Evolutionary conservation across 2,797 vertebrate genomes (phyloP).

Genomic region (Sebastes nivosus): DNA sequence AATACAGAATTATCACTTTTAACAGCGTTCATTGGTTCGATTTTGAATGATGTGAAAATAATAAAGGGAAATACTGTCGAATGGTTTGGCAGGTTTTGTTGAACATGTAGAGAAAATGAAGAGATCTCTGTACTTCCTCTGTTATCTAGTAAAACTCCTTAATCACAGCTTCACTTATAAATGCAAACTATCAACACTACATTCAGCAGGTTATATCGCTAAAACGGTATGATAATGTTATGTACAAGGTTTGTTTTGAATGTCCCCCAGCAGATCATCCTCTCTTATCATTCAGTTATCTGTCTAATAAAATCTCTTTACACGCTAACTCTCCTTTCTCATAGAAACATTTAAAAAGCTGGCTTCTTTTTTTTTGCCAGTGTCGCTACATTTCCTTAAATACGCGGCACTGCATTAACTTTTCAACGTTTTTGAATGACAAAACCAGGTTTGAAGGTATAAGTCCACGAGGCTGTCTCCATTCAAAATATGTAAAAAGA

Average conservation of each 20-base stretch:
- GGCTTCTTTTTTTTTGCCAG: not conserved
- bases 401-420: not conserved
- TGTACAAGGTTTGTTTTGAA: conserved; percentile 38
- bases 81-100: conserved; percentile 38
- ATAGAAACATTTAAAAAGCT: conserved; percentile 8
- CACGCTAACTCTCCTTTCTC: not conserved
- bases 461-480: not conserved
- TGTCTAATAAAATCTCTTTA: conserved; percentile 14
- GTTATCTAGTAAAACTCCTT: conserved; percentile 17
- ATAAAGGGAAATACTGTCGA: conserved; percentile 19
- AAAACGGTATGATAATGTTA: conserved; percentile 40
- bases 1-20: conserved; percentile 6
- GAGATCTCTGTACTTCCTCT: conserved; percentile 2
- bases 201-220: conserved; percentile 76
- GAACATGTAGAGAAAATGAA: conserved; percentile 44
- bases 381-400: not conserved
- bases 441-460: not conserved
- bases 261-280: not conserved
- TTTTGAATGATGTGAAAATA: not conserved
- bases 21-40: not conserved
- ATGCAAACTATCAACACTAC: conserved; percentile 74
- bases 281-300: not conserved
- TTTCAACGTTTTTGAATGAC: not conserved
- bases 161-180: conserved; percentile 32
- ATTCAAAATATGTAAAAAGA: not conserved